Base-by-base conservation (phyloP, 2,113 vertebrate species). In the Salvelinus namaycush region DNA sequence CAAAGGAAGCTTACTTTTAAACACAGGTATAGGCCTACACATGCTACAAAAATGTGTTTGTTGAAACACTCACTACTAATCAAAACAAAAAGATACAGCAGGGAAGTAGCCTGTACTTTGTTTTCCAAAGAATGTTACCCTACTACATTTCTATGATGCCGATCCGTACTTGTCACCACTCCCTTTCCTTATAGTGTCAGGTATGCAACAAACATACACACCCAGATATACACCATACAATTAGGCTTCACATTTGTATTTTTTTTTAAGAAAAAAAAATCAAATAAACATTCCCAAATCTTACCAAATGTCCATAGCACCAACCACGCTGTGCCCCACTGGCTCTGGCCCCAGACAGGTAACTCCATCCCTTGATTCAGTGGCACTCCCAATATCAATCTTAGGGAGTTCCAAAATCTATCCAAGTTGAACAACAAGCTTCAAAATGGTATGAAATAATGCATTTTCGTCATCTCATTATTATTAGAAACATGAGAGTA, bases 71-170 rank as follows among this genome's bases (percentile, higher is more conserved):
- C 7, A 54, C 22, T 62, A 18, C 24, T 44, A 2, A 18, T 70
- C 78, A 22, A 22, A 62, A 44, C 39, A 44, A 11, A 44, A 39
- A 44, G 8, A 62, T 22, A n/a, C n/a, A 5, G n/a, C 59, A 62
- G n/a, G n/a, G 59, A 54, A 22, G 20, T 72, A 12, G 34, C 72
- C 12, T 26, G 26, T 70, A 69, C 76, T 73, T 86, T 29, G 24
- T 73, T 5, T 44, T 24, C 26, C 60, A 57, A 77, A 85, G 78
- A 90, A 92, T 92, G 89, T 71, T 44, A 78, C 83, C 0, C 72
- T 70, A 71, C 83, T 14, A 12, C 89, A 90, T 92, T 90, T 85
- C 83, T 51, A 71, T 22, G 59, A 62, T 54, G 51, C 16, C 13
- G n/a, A 16, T 62, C 18, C 0, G 3, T 22, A 62, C n/a, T 62